Conservation (phyloP, 2,797 vertebrate genomes). For the Gallinago nigripennis region DNA sequence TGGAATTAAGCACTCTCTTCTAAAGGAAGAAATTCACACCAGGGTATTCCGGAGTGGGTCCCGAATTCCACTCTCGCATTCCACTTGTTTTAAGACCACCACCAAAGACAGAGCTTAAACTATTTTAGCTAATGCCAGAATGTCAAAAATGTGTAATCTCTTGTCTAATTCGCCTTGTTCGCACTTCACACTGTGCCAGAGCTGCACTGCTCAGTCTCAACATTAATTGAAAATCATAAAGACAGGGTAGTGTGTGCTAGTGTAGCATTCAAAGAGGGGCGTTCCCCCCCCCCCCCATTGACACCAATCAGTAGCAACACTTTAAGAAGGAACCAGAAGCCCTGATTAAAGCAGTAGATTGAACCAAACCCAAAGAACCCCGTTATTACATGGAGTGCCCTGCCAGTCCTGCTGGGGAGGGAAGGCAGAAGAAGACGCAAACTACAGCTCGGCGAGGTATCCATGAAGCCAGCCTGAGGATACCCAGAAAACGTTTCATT, state of each 20-base stretch:
- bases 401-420: background rate
- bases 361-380: background rate
- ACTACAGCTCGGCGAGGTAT: background rate
- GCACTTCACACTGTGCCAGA: background rate
- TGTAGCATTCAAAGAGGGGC: background rate
- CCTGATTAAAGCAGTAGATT: background rate
- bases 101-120: slow-evolving; percentile 44
- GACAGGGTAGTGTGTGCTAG: background rate
- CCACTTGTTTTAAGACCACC: slow-evolving; percentile 55
- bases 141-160: slow-evolving; percentile 50
- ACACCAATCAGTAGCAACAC: background rate
- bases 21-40: slow-evolving; percentile 65
- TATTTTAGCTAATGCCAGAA: slow-evolving; percentile 42
- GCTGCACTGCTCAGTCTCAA: background rate
- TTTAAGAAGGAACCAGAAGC: background rate
- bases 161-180: background rate
- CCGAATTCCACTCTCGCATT: slow-evolving; percentile 58
- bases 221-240: slow-evolving; percentile 24
- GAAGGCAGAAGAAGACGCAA: background rate
- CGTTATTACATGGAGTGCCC: background rate
- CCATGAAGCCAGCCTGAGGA: background rate
- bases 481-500: background rate
- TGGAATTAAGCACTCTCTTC: slow-evolving; percentile 62
- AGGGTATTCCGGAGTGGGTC: slow-evolving; percentile 1
- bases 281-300: background rate